A percentile compares a stretch with the other conserved stretches of the same genome.
Conservation (phyloP, 2,113 vertebrate genomes). For the Ploceus nigricollis region DNA sequence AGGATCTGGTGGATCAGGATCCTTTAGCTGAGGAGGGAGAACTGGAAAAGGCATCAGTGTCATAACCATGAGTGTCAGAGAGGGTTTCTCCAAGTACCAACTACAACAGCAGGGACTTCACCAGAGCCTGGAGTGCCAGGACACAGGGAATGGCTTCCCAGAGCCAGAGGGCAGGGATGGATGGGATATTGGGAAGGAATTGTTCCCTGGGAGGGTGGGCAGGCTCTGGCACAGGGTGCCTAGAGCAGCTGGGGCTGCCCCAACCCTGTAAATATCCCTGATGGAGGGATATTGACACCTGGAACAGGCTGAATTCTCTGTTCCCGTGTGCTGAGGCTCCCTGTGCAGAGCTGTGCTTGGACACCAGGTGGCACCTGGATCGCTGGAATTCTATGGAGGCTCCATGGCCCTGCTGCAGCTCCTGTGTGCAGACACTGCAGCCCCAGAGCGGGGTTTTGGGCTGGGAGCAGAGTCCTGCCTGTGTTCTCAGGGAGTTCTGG, state of each 20-base stretch:
- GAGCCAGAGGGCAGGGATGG: neutral
- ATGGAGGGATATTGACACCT: fast-evolving
- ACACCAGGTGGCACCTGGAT: neutral
- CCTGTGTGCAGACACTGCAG: neutral
- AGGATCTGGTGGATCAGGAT: neutral
- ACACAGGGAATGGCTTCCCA: neutral
- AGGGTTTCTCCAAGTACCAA: neutral
- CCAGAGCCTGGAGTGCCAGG: neutral
- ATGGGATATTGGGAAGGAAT: neutral
- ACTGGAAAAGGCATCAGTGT: neutral
- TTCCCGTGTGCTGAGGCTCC: fast-evolving
- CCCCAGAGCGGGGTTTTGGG: fast-evolving
- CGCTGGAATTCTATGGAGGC: neutral
- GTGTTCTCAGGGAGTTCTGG: neutral
- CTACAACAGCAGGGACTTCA: neutral
- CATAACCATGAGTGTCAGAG: fast-evolving
- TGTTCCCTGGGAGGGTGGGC: fast-evolving
- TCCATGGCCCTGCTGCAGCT: neutral
- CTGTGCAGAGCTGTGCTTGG: neutral
- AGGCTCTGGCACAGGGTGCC: neutral
- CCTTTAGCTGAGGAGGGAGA: neutral
- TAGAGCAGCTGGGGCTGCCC: neutral
- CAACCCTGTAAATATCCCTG: fast-evolving
- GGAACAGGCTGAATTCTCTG: fast-evolving
- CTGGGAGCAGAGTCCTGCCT: neutral